A percentile compares a stretch with the other conserved stretches of the same genome.
phyloP scores from a whole-genome alignment of 2,797 vertebrate genomes.

The Chelmon rostratus region DNA sequence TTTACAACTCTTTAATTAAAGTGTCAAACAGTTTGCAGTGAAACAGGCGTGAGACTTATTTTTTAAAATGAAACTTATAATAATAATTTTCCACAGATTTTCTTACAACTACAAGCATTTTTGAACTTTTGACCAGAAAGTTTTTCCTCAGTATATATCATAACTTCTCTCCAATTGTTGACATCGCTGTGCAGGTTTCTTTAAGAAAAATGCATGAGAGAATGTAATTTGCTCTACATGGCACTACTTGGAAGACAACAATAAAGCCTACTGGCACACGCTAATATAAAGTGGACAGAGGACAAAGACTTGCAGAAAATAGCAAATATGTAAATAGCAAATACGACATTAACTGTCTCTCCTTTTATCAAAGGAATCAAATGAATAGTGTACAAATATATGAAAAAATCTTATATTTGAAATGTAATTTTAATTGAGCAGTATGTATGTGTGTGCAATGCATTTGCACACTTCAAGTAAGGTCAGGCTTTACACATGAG shows the following conservation, averaged over 20 bases:
- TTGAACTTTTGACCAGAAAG: not conserved
- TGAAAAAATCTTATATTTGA: not conserved
- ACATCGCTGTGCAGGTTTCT: not conserved
- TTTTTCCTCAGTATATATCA: not conserved
- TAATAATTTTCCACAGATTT: not conserved
- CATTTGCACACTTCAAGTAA: conserved; percentile 10
- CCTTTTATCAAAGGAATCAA: too few relatives aligned
- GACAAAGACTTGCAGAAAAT: too few relatives aligned
- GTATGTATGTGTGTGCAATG: not conserved
- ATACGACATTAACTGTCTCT: too few relatives aligned
- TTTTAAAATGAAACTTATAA: not conserved
- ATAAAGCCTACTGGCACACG: too few relatives aligned
- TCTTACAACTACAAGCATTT: not conserved
- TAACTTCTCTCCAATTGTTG: not conserved
- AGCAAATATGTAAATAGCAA: too few relatives aligned
- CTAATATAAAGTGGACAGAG: too few relatives aligned
- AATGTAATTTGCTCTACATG: too few relatives aligned
- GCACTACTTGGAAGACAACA: too few relatives aligned
- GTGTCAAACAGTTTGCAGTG: not conserved
- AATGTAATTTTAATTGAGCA: not conserved
- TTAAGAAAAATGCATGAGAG: too few relatives aligned
- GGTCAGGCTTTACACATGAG: conserved; percentile 56
- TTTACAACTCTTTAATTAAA: not conserved
- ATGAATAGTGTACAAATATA: too few relatives aligned
- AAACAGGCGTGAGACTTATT: not conserved